phyloP scores from a whole-genome alignment of 64 coral and sea anemone genomes.

The Dendrophyllia cribrosa region DNA sequence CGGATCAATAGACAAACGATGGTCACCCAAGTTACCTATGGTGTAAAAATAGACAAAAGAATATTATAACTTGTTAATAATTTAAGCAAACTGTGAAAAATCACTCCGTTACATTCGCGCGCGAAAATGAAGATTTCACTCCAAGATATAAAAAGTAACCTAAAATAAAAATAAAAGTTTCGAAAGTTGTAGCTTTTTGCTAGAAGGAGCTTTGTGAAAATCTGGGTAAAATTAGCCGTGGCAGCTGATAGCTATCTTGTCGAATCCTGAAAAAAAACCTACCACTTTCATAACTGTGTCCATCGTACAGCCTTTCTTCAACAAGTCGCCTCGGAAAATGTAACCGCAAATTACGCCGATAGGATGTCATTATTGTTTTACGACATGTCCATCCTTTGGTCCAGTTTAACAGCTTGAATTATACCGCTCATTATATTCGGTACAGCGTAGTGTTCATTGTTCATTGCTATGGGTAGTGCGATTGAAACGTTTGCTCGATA shows the following conservation, averaged over 20 bases:
- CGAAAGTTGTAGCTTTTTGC: background rate
- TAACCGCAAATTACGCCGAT: background rate
- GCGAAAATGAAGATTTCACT: background rate
- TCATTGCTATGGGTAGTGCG: background rate
- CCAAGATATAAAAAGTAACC: too few relatives aligned
- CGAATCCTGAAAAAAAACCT: background rate
- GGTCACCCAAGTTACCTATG: constrained; percentile 22
- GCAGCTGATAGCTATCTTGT: background rate
- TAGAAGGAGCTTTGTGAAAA: background rate
- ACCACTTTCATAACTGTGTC: background rate
- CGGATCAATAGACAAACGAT: constrained; percentile 10
- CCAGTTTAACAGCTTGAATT: constrained; percentile 11
- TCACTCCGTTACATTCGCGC: background rate
- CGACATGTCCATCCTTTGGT: background rate
- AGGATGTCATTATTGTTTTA: constrained; percentile 28
- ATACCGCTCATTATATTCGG: background rate
- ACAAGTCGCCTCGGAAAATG: constrained; percentile 34
- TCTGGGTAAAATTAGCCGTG: background rate
- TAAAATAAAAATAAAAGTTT: too few relatives aligned
- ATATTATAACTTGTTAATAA: constrained; percentile 28
- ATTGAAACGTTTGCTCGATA: background rate
- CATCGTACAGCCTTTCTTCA: background rate
- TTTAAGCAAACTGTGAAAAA: constrained; percentile 29
- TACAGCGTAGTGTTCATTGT: background rate
- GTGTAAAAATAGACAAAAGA: constrained; percentile 5